phyloP scores from a whole-genome alignment of 2,888 invertebrate genomes.

The Drosophila meridionalis region DNA sequence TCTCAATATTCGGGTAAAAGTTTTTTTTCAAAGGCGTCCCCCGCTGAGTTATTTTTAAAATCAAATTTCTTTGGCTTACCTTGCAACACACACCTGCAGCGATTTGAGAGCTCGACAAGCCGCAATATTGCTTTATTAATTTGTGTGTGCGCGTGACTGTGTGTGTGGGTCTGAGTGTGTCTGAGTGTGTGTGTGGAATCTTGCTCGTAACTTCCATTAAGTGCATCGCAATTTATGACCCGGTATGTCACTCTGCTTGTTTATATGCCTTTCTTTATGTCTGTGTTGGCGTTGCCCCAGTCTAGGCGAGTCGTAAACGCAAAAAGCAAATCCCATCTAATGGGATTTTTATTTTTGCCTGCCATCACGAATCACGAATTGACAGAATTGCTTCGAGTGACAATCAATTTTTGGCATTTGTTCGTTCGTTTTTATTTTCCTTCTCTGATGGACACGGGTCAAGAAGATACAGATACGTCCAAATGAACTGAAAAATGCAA shows the following conservation, averaged over 20 bases:
- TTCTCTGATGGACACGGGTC: constrained; percentile 47
- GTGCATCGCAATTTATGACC: constrained; percentile 25
- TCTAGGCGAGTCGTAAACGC: constrained; percentile 12
- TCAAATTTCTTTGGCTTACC: constrained; percentile 49
- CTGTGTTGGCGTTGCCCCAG: neutral
- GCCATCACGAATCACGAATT: constrained; percentile 16
- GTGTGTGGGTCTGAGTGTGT: neutral
- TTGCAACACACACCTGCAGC: constrained; percentile 20
- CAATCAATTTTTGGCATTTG: constrained; percentile 51
- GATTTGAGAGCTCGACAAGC: constrained; percentile 22
- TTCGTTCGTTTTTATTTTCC: constrained; percentile 36
- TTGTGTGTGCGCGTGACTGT: constrained; percentile 12
- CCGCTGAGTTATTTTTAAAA: constrained; percentile 54
- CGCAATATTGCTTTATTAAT: constrained; percentile 58
- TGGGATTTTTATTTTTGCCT: constrained; percentile 37
- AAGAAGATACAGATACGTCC: neutral
- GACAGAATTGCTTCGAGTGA: constrained; percentile 44
- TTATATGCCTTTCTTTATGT: constrained; percentile 21
- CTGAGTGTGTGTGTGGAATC: neutral
- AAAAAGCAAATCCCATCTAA: constrained; percentile 42
- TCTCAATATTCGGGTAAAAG: constrained; percentile 19
- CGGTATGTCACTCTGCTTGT: neutral
- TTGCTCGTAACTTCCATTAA: constrained; percentile 7
- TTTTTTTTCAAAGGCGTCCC: constrained; percentile 42
- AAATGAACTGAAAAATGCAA: no score